These are phyloP conservation scores for Poeciliopsis occidentalis DNA, from an alignment of 2,113 vertebrate species.

Conservation along the genomic window DNA sequence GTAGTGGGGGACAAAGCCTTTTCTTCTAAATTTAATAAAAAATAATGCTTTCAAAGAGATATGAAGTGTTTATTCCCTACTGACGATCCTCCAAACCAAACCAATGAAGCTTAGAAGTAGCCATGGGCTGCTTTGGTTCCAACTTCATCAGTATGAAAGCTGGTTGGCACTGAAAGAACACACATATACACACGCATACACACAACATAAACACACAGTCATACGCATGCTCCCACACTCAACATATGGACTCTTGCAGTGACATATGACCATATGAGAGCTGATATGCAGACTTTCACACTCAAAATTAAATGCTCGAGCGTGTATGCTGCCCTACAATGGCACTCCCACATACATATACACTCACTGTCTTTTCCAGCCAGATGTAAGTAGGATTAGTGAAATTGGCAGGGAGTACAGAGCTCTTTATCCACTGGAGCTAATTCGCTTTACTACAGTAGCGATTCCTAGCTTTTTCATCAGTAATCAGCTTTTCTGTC, in stretches of 20 bases:
- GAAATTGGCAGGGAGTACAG: constrained; percentile 65
- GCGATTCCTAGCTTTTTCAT: constrained; percentile 38
- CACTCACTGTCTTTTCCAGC: constrained; percentile 36
- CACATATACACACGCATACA: constrained; percentile 12
- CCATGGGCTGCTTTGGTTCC: constrained; percentile 21
- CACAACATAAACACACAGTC: constrained; percentile 5
- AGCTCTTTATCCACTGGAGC: constrained; percentile 68
- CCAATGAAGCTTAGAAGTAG: constrained; percentile 30
- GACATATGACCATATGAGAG: constrained; percentile 20
- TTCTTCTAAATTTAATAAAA: not conserved
- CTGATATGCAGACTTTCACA: constrained; percentile 31
- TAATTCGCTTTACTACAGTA: constrained; percentile 69
- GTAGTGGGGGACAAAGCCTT: too few relatives aligned
- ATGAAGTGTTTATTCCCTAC: constrained; percentile 29
- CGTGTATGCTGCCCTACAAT: constrained; percentile 19
- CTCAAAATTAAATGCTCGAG: constrained; percentile 13
- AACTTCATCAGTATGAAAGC: constrained; percentile 51
- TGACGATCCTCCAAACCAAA: constrained; percentile 42
- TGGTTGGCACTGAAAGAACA: constrained; percentile 28
- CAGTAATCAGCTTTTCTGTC: constrained; percentile 54
- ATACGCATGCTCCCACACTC: constrained; percentile 10
- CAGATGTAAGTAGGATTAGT: constrained; percentile 68
- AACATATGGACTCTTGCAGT: constrained; percentile 19
- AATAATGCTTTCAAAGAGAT: not conserved
- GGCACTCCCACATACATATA: constrained; percentile 46